Conservation (phyloP, 2,113 vertebrate species). For the Corythaixoides concolor region DNA sequence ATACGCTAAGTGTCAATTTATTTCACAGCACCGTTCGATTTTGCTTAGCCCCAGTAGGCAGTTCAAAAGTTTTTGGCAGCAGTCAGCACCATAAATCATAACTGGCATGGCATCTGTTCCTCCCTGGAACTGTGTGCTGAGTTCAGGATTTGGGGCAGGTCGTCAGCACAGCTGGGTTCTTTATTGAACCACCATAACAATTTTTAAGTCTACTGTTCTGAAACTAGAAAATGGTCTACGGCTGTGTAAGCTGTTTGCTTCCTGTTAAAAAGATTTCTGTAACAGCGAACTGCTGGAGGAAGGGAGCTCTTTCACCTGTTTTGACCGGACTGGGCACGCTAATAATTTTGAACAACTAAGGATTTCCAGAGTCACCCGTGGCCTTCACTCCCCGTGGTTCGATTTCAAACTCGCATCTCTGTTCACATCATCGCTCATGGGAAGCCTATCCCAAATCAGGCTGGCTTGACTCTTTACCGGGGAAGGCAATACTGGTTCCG, state of each 20-base stretch:
- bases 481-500: background rate
- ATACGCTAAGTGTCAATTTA: background rate
- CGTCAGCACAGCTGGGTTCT: background rate
- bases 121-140: background rate
- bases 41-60: background rate
- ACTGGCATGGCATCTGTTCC: constrained; percentile 2
- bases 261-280: background rate
- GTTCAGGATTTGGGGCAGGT: background rate
- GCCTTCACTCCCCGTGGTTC: background rate
- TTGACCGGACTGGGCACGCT: background rate
- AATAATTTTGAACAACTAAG: background rate
- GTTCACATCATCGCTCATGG: background rate
- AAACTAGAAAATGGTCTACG: background rate
- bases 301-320: background rate
- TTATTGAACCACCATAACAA: background rate
- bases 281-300: background rate
- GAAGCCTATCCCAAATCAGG: background rate
- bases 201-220: background rate
- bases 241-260: background rate
- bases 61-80: constrained; percentile 45
- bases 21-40: background rate
- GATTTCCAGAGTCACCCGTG: background rate
- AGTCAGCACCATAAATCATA: background rate
- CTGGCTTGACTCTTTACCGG: background rate
- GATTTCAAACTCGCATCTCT: background rate